Percentiles rank a stretch among this genome's conserved stretches.
These are phyloP conservation scores for Smittia aterrima DNA, from an alignment of 2,888 invertebrate species.

Conservation along the genomic window DNA sequence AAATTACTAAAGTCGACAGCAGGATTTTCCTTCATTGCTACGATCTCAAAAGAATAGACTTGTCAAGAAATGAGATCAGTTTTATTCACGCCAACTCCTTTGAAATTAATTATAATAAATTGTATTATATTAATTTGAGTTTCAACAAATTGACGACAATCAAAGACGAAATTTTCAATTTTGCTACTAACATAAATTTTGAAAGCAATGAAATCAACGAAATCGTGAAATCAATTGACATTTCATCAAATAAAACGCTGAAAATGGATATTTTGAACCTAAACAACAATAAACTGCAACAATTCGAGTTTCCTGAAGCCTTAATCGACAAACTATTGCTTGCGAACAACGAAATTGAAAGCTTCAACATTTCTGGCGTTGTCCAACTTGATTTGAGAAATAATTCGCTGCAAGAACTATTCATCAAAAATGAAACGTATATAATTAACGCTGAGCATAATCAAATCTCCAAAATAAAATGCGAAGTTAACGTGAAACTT, in stretches of 20 bases:
- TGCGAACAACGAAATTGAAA: too few relatives aligned
- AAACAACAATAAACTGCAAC: background rate
- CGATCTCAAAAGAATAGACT: background rate
- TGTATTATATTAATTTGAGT: background rate
- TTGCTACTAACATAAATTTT: background rate
- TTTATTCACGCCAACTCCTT: background rate
- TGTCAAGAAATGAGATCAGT: background rate
- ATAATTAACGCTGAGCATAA: too few relatives aligned
- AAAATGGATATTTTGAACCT: background rate
- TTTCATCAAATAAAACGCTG: background rate
- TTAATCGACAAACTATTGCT: background rate
- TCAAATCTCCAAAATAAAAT: too few relatives aligned
- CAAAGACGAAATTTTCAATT: background rate
- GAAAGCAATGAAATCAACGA: background rate
- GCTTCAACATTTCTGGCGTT: too few relatives aligned
- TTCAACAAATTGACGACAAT: background rate
- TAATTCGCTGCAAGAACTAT: too few relatives aligned
- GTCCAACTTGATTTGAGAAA: too few relatives aligned
- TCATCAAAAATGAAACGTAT: too few relatives aligned
- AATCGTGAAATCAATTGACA: background rate
- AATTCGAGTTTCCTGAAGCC: background rate
- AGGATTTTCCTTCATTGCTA: background rate
- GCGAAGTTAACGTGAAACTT: too few relatives aligned
- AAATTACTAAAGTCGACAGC: background rate
- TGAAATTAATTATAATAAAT: background rate